Evolutionary conservation across 1,140 invertebrate species (phyloP), one percentile per base, ranked within the genome.

Genomic region (Uloborus diversus): DNA sequence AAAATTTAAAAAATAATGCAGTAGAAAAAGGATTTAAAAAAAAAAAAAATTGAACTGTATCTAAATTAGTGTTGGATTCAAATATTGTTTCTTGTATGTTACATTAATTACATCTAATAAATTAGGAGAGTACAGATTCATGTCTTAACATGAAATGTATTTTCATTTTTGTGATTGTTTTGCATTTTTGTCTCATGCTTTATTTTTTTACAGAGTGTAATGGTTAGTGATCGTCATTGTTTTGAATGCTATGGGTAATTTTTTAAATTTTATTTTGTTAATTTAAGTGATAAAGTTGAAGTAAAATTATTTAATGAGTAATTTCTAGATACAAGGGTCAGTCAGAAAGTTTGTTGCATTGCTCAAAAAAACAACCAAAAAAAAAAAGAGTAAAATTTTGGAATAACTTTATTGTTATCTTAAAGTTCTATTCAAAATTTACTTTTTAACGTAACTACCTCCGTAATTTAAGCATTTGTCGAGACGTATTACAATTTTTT

Each of bases 161-260:
- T 56, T 20, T 56, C 7, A n/a, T n/a, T 56, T 56, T 56, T 56
- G 5, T 56, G 51, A n/a, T 56, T n/a, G 7, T 7, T 56, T 5
- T 17, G 7, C 37, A 42, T 42, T 7, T 9, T n/a, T n/a, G n/a
- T n/a, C n/a, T n/a, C n/a, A 28, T 59, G 25, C 14, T 20, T 47
- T 51, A 17, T 59, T 30, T 66, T 7, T 65, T 78, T 56, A 61
- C 4, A 83, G 82, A 71, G 79, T 13, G 90, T 93, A 9, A 93
- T 93, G 88, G 90, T 91, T 7, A 92, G 91, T 81, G 92, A 93
- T 85, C 87, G 92, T 51, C 92, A 94, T 79, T 95, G 94, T 84
- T 94, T 93, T 84, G 94, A 96, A 82, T 93, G 92, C 83, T 93
- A 93, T 81, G 92, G 92, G 81, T 83, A 80, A 79, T 62, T 62